These are phyloP conservation scores for Phallusia fumigata DNA, from an alignment of 23 tunicate genomes.

Conservation along the genomic window DNA sequence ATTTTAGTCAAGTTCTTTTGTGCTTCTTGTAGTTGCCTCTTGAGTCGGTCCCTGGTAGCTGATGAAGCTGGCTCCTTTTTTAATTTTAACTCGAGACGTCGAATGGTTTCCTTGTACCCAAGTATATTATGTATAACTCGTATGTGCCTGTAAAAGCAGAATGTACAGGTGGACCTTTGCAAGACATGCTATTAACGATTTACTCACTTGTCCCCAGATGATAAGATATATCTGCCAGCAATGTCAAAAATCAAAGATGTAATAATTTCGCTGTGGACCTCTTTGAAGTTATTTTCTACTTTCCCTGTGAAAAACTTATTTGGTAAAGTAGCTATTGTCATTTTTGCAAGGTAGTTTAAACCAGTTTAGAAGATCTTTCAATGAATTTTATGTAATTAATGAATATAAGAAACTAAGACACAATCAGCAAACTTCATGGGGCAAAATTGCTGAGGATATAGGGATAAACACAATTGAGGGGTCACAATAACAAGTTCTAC, in stretches of 20 bases:
- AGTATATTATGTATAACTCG: conserved; percentile 78
- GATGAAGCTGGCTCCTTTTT: conserved; percentile 39
- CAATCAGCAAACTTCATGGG: too few relatives aligned
- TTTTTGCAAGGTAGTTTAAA: too few relatives aligned
- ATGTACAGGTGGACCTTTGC: too few relatives aligned
- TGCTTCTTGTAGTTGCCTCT: conserved; percentile 44
- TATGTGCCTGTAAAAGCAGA: conserved; percentile 66
- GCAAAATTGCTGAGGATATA: too few relatives aligned
- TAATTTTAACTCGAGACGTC: conserved; percentile 40
- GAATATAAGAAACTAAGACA: too few relatives aligned
- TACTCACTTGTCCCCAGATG: conserved; percentile 81
- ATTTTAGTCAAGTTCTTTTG: conserved; percentile 48
- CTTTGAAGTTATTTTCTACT: conserved; percentile 46
- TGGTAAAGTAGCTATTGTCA: too few relatives aligned
- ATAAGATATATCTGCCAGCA: conserved; percentile 64
- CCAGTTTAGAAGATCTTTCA: too few relatives aligned
- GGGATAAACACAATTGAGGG: too few relatives aligned
- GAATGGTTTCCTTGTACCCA: conserved; percentile 84
- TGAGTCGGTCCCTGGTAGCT: conserved; percentile 42
- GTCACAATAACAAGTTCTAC: too few relatives aligned
- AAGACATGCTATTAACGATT: too few relatives aligned
- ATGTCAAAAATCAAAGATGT: conserved; percentile 64
- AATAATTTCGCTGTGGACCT: conserved; percentile 62
- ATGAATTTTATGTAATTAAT: too few relatives aligned
- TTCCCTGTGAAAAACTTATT: conserved; percentile 25